Base-by-base conservation (phyloP, 1,140 invertebrate species). In the Acyrthosiphon pisum region DNA sequence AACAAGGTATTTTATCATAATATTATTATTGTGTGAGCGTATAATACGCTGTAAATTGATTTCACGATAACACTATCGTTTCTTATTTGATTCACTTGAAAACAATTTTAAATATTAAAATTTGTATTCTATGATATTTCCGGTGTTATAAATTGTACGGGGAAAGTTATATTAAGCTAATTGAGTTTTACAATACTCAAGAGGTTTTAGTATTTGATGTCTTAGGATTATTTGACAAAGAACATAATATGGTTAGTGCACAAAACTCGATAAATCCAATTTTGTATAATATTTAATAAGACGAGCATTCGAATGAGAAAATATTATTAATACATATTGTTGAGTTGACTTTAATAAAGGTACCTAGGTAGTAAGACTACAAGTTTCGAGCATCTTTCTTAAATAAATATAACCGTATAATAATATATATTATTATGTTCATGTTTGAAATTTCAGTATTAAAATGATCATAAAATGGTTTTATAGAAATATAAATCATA, bases 191-290 rank as follows among this genome's bases (percentile, higher is more conserved):
- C 9, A 8, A 18, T 90, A 41, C 50, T 53, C 88, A 9, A 90
- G 8, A 41, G 88, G 35, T 56, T 90, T 90, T 90, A 56, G 41
- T 56, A 50, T 46, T 41, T 90, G 88, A 60, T 56, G 6, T 89
- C 48, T 50, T 89, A 89, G n/a, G 48, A 53, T 89, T 53, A 89
- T 53, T 89, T 35, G 87, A 22, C 87, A 30, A 89, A 35, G 41
- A 87, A 46, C 48, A 50, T 50, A 35, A 35, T 86, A 53, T 6
- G 30, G 46, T 89, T 53, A 22, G 30, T 30, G 46, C 30, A n/a
- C 23, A 23, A 23, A 26, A 53, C 35, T 53, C 22, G 7, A 37
- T 37, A 89, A 44, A 46, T 48, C 22, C 35, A 84, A 84, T 84
- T 41, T 84, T 84, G 35, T 84, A 84, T 41, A 44, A 41, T 3